Percentiles rank a stretch among this genome's conserved stretches.
These are phyloP conservation scores for Villa cingulata DNA, from an alignment of 2,888 invertebrate species.

Conservation along the genomic window DNA sequence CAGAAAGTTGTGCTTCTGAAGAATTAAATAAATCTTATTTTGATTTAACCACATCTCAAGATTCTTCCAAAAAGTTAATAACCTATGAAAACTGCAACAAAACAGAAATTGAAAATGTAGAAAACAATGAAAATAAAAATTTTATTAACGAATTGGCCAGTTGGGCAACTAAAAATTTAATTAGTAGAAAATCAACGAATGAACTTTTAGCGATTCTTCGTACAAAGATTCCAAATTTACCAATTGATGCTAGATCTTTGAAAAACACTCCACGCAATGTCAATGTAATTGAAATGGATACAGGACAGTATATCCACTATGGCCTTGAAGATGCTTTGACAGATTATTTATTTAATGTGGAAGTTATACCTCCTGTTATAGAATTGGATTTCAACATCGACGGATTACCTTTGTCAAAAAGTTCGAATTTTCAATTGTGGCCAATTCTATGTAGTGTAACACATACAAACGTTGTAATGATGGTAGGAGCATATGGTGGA, in stretches of 20 bases:
- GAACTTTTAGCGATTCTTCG: neutral
- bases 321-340: slow-evolving; percentile 9
- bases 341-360: slow-evolving; percentile 2
- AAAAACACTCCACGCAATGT: neutral
- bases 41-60: too few relatives aligned
- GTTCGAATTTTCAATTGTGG: slow-evolving; percentile 9
- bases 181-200: neutral
- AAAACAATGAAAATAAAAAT: too few relatives aligned
- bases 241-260: neutral
- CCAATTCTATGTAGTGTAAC: slow-evolving; percentile 8
- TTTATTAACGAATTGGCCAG: too few relatives aligned
- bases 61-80: too few relatives aligned
- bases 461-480: slow-evolving; percentile 1
- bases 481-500: neutral
- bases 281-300: neutral
- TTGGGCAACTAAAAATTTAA: neutral
- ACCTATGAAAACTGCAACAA: too few relatives aligned
- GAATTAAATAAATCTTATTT: too few relatives aligned
- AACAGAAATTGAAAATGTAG: too few relatives aligned
- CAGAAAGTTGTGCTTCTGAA: too few relatives aligned
- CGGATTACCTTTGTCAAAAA: slow-evolving; percentile 9
- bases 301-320: slow-evolving; percentile 9
- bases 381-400: slow-evolving; percentile 10
- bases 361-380: neutral
- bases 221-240: neutral